phyloP scores from a whole-genome alignment of 2,888 invertebrate species.

The Asteroscopus sphinx region DNA sequence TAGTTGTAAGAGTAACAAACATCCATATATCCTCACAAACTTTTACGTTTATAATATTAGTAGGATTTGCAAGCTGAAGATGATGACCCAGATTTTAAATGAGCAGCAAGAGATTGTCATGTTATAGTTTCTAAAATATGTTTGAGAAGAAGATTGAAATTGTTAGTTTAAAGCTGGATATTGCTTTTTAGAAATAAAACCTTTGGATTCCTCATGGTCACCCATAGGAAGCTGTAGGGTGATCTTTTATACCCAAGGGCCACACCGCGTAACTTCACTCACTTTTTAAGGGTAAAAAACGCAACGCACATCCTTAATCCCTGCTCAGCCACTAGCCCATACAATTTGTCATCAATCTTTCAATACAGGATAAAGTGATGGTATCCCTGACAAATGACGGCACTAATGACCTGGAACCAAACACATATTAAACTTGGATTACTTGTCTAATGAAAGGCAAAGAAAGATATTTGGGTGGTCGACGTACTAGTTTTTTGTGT shows the following conservation, averaged over 20 bases:
- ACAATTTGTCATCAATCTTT: conserved; percentile 61
- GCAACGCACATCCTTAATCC: conserved; percentile 49
- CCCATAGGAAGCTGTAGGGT: not conserved
- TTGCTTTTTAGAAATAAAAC: no score
- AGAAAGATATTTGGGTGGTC: conserved; percentile 52
- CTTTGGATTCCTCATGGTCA: not conserved
- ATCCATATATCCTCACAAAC: no score
- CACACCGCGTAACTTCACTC: conserved; percentile 23
- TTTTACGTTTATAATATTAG: no score
- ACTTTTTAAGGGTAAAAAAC: conserved; percentile 46
- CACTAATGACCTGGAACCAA: conserved; percentile 57
- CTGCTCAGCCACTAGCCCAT: conserved; percentile 30
- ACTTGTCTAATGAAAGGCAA: conserved; percentile 39
- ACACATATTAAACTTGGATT: conserved; percentile 56
- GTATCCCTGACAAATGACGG: conserved; percentile 58
- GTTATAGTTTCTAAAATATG: no score
- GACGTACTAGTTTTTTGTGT: conserved; percentile 14
- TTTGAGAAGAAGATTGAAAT: no score
- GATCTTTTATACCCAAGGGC: conserved; percentile 2
- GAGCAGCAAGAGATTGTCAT: no score
- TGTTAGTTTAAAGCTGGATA: no score
- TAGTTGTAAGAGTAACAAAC: no score
- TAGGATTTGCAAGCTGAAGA: no score
- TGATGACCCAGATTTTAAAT: no score
- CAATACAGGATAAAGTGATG: conserved; percentile 51